Base-by-base conservation (phyloP, 2,888 invertebrate species). In the Nymphalis polychloros region DNA sequence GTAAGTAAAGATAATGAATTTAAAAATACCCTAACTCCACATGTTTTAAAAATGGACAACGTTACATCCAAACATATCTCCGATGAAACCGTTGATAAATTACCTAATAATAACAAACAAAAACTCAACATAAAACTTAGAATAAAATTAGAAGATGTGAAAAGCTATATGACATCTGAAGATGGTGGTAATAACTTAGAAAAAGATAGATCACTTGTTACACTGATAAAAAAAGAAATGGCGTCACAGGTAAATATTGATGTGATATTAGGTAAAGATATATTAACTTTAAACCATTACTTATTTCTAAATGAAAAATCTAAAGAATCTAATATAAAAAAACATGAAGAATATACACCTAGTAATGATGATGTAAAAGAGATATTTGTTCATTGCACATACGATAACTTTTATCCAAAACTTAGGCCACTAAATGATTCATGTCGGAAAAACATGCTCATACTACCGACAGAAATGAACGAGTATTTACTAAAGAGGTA, bases 101-200 rank as follows among this genome's bases (percentile, higher is more conserved):
- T 63, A 20, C 48, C 78, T 6, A 69, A 81, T 57, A 82, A 80
- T 60, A 83, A 80, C 72, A 82, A 81, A 8, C 81, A 83, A 31
- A 69, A 78, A 17, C 68, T 88, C 2, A 83, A 85, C 71, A 79
- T 90, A 16, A 85, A 81, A 71, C 70, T 89, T 8, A 81, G 81
- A 49, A 82, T 89, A 68, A 80, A 87, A 75, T 72, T 88, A 19
- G 78, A 77, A 69, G 80, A 79, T 61, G 73, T 68, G 23, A 66
- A 73, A n/a, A 73, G 67, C 23, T n/a, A 66, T 5, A 52, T 72
- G 35, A 35, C 13, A 57, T 17, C 67, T 53, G 71, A 68, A 64
- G 72, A 59, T n/a, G 66, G 23, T 10, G n/a, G n/a, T n/a, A 69
- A 53, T 31, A 41, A 57, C 35, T 20, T 62, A 50, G 59, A 67